Evolutionary conservation across 2,797 vertebrate genomes (phyloP).

Genomic region (Syngnathus rostellatus): DNA sequence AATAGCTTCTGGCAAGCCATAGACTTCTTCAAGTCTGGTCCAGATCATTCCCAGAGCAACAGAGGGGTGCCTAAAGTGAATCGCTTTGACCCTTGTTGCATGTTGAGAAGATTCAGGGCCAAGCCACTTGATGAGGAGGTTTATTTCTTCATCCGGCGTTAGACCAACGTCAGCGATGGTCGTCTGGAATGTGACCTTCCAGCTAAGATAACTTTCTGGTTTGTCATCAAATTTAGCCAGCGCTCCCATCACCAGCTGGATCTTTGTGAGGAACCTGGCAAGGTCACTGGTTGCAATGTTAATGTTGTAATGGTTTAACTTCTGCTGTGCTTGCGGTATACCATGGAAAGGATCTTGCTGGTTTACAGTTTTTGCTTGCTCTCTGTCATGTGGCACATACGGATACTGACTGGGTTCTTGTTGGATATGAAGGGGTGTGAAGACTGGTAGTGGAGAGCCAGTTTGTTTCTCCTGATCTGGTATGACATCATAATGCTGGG

Average conservation of each 20-base stretch:
- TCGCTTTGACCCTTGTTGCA: background rate
- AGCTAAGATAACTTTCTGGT: background rate
- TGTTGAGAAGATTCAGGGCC: background rate
- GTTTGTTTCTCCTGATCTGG: background rate
- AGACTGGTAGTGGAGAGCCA: background rate
- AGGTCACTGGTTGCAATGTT: background rate
- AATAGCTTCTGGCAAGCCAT: background rate
- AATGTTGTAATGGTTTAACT: background rate
- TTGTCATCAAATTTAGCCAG: background rate
- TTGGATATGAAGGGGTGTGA: background rate
- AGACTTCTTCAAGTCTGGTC: background rate
- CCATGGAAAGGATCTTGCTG: background rate
- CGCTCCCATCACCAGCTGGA: background rate
- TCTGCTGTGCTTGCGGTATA: background rate
- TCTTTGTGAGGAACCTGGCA: background rate
- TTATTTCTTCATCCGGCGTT: background rate
- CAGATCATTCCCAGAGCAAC: background rate
- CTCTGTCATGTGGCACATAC: background rate
- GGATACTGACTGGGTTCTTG: background rate
- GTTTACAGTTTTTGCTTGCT: background rate
- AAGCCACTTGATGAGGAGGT: slow-evolving; percentile 3
- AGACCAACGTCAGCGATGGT: background rate
- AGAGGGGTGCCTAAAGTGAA: background rate
- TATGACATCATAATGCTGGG: background rate
- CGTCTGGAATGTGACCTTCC: background rate